Conservation (phyloP, 2,888 invertebrate species). For the Megalurothrips usitatus region DNA sequence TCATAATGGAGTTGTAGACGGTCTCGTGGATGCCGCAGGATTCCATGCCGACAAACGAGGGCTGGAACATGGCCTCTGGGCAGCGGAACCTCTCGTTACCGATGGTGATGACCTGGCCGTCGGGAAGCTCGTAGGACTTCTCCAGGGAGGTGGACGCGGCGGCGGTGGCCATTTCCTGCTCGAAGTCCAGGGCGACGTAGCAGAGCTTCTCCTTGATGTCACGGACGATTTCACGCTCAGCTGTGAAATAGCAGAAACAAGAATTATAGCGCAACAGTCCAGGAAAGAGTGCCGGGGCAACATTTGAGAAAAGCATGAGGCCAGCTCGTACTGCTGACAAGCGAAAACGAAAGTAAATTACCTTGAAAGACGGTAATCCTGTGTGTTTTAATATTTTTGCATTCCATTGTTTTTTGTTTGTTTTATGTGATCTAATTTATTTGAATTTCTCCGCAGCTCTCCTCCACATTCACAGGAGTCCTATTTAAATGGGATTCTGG, state of each 20-base stretch:
- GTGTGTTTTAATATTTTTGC: too few species aligned
- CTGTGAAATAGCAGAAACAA: slow-evolving; percentile 53
- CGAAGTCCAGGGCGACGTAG: slow-evolving; percentile 84
- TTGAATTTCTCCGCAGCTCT: too few species aligned
- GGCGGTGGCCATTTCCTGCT: slow-evolving; percentile 88
- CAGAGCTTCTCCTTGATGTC: slow-evolving; percentile 91
- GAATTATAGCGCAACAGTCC: not conserved
- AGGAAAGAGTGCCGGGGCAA: too few species aligned
- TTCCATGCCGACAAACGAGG: slow-evolving; percentile 76
- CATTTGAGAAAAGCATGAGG: too few species aligned
- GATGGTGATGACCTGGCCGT: slow-evolving; percentile 88
- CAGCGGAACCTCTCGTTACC: slow-evolving; percentile 88
- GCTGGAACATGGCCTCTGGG: slow-evolving; percentile 66
- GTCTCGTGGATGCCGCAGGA: slow-evolving; percentile 90
- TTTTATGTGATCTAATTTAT: too few species aligned
- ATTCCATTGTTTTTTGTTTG: too few species aligned
- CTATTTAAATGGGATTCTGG: too few species aligned
- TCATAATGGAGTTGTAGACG: slow-evolving; percentile 96
- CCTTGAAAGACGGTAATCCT: too few species aligned
- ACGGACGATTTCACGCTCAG: slow-evolving; percentile 89
- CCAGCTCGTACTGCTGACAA: too few species aligned
- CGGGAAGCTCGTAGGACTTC: slow-evolving; percentile 87
- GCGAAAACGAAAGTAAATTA: too few species aligned
- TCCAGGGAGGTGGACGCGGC: slow-evolving; percentile 85
- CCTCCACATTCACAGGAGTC: too few species aligned